These are phyloP conservation scores for Narcine bancroftii DNA, from an alignment of 2,113 vertebrate species.

Conservation along the genomic window DNA sequence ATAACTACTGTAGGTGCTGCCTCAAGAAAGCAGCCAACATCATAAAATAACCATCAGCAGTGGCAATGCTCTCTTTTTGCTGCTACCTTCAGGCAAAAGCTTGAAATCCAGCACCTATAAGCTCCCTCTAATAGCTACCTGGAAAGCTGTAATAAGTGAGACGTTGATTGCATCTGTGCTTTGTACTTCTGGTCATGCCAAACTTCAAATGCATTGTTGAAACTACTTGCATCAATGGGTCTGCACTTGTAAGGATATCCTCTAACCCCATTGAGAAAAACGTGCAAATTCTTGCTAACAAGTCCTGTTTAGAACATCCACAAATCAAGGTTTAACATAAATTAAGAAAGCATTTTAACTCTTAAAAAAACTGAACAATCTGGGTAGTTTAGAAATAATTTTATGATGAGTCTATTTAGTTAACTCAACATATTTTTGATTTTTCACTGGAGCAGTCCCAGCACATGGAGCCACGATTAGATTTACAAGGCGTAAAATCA, in stretches of 20 bases:
- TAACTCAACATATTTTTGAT: neutral
- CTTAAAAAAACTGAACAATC: neutral
- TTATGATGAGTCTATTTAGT: neutral
- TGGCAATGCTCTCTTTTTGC: too few species aligned
- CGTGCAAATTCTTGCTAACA: neutral
- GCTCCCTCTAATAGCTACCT: too few species aligned
- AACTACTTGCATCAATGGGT: neutral
- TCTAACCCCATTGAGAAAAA: neutral
- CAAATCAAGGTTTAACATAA: neutral
- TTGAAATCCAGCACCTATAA: neutral
- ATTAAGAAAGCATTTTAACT: neutral
- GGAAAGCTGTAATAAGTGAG: too few species aligned
- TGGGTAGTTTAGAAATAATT: neutral
- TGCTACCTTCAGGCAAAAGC: too few species aligned
- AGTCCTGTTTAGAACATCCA: neutral
- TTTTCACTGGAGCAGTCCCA: neutral
- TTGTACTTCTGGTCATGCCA: too few species aligned
- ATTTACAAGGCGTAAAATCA: neutral
- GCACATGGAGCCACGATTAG: neutral
- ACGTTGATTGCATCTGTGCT: neutral
- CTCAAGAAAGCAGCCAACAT: too few species aligned
- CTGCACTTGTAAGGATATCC: neutral
- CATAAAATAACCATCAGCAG: too few species aligned
- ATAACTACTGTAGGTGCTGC: too few species aligned
- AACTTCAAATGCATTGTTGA: neutral